Conservation (phyloP, 35 echinoderm and acorn worm genomes). For the Ophioderma brevispina region DNA sequence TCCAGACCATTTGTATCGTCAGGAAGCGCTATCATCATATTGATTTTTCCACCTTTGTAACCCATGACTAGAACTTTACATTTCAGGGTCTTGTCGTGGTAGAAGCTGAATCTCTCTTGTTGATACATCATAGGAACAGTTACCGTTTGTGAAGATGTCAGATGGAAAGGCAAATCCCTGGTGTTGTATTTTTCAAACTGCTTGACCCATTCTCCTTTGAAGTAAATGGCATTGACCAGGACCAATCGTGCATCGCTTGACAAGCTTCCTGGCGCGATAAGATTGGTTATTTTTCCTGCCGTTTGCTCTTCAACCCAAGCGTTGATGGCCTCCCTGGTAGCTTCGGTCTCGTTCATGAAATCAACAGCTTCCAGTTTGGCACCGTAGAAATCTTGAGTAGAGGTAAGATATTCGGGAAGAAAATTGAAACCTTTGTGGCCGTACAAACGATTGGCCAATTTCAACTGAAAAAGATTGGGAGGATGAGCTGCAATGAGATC, state of each 20-base stretch:
- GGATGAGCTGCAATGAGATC: too few relatives aligned
- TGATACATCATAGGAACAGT: conserved; percentile 59
- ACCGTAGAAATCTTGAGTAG: conserved; percentile 41
- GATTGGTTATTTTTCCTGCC: conserved; percentile 34
- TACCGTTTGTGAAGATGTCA: neutral
- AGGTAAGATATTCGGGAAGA: conserved; percentile 36
- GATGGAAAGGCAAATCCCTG: conserved; percentile 19
- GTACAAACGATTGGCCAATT: conserved; percentile 66
- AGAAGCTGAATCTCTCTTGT: conserved; percentile 37
- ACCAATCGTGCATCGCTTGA: conserved; percentile 24
- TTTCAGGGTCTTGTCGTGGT: conserved; percentile 43
- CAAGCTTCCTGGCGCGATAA: conserved; percentile 32
- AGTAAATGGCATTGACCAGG: conserved; percentile 83
- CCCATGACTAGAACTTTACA: conserved; percentile 70
- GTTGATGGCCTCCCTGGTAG: conserved; percentile 40
- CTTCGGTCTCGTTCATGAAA: conserved; percentile 20
- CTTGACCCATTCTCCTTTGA: conserved; percentile 65
- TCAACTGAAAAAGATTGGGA: conserved; percentile 1
- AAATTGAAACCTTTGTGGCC: conserved; percentile 40
- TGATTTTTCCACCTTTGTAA: conserved; percentile 46
- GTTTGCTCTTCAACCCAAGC: conserved; percentile 49
- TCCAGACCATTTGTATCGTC: conserved; percentile 39
- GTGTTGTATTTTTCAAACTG: conserved; percentile 58
- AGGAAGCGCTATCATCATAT: conserved; percentile 56
- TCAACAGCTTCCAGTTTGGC: conserved; percentile 41